Percentiles rank a stretch among this genome's conserved stretches.
Conservation (phyloP, 2,797 vertebrate species). For the Brachyrhaphis roseni region DNA sequence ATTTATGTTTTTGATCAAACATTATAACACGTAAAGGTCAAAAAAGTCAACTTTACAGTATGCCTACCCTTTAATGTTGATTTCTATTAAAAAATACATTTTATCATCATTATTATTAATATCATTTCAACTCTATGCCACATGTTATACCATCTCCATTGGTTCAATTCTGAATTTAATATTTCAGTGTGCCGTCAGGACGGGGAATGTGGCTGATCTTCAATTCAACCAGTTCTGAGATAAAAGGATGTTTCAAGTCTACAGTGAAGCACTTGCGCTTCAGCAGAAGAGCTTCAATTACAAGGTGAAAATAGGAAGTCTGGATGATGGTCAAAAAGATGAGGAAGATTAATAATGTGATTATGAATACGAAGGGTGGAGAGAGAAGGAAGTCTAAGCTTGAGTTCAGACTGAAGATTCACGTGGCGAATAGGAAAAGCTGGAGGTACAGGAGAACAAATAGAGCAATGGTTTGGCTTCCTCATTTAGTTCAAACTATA, state of each 20-base stretch:
- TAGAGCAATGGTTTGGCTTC: not conserved
- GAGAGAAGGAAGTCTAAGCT: not conserved
- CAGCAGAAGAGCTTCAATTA: constrained; percentile 1
- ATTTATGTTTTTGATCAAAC: no score
- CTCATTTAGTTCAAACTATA: not conserved
- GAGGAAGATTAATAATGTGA: not conserved
- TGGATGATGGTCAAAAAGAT: constrained; percentile 1
- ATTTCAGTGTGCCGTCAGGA: not conserved
- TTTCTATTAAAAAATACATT: no score
- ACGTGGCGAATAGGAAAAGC: not conserved
- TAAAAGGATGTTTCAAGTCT: constrained; percentile 1
- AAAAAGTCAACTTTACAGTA: no score
- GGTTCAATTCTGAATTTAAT: not conserved
- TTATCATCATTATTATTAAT: no score
- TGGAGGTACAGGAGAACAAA: not conserved
- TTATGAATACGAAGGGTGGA: not conserved
- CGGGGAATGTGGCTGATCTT: not conserved
- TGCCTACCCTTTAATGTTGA: no score
- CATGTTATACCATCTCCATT: not conserved
- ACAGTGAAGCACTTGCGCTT: not conserved
- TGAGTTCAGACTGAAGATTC: not conserved
- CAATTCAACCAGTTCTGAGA: not conserved
- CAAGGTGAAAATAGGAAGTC: not conserved
- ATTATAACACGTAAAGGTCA: no score
- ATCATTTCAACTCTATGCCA: not conserved